Base-by-base conservation (phyloP, 2,888 invertebrate species). In the Pheosia tremula region DNA sequence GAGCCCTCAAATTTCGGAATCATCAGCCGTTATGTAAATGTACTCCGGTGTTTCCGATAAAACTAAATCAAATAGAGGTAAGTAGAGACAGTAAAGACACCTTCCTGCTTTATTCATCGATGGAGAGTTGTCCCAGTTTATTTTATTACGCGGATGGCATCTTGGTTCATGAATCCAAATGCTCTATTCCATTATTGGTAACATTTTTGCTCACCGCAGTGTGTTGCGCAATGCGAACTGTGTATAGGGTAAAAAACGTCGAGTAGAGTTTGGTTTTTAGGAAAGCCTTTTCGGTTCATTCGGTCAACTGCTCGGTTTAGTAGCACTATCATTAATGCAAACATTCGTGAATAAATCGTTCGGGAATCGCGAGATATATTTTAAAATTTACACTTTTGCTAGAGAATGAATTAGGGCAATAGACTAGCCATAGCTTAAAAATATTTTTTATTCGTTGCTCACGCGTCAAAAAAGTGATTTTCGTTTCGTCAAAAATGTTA, bases 81-180 rank as follows among this genome's bases (percentile, higher is more conserved):
- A 10, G 58, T 59, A 47, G 47, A 56, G 57, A 58, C n/a, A 59
- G 38, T 24, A 60, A 57, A 57, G 38, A 56, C 59, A 64, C 59
- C 60, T 67, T 57, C 41, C 56, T 75, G 69, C 56, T 68, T 69
- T 71, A 75, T 73, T 75, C 76, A 73, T 73, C 61, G 63, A 58
- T 64, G 24, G 53, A 67, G 63, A 62, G 66, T 61, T 69, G 62
- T 71, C 63, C 63, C 61, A 56, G 66, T 74, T 77, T 74, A 77
- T 77, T 77, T 77, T 77, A 77, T 71, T 68, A 72, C 74, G 60
- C 68, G 73, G 69, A 77, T 75, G 68, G 63, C 78, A 78, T 83
- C 75, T 72, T 72, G 69, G 75, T 72, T 85, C 81, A 83, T 84
- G 85, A 85, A 85, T 83, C 81, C 75, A 76, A 84, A 85, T 84